Base-by-base conservation (phyloP, 2,888 invertebrate species). In the Leptura quadrifasciata region DNA sequence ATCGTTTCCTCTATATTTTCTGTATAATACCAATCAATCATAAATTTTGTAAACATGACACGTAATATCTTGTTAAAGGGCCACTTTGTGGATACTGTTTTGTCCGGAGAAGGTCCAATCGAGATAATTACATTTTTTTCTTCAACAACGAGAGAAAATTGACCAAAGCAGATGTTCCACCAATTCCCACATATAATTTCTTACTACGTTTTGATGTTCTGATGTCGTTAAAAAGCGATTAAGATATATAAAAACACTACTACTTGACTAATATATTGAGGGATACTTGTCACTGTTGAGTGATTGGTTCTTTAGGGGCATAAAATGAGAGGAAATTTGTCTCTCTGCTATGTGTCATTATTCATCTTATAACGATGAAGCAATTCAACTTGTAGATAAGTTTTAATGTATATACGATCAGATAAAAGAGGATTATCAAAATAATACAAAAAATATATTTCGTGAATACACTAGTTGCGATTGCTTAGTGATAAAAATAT, bases 251-350 rank as follows among this genome's bases (percentile, higher is more conserved):
- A 55, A 55, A 55, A 39, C 39, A 52, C 31, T 58, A 24, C 67
- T 27, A 27, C 55, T 55, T 54, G 39, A 58, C 58, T 69, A 35
- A 63, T n/a, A 55, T 58, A 58, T 69, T 55, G 69, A 69, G 57
- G 21, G 55, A 39, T 69, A 58, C 69, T 39, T 69, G 31, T 58
- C 58, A 58, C 54, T 69, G 20, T 35, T 69, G 69, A 69, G 35
- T 27, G 69, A 69, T 58, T 21, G 35, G 58, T 58, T 15, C n/a
- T 57, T 35, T 20, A 18, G 17, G 17, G 58, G 15, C 2, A 17
- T 9, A 58, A 69, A 69, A 58, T 69, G 69, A 21, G 20, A 68
- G 27, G 15, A 58, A 58, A 69, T 69, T 69, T 69, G 58, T 69
- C 47, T 58, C 58, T 57, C 18, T 54, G 58, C n/a, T n/a, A n/a